phyloP scores from a whole-genome alignment of 2,888 invertebrate species.

The Pollenia angustigena region DNA sequence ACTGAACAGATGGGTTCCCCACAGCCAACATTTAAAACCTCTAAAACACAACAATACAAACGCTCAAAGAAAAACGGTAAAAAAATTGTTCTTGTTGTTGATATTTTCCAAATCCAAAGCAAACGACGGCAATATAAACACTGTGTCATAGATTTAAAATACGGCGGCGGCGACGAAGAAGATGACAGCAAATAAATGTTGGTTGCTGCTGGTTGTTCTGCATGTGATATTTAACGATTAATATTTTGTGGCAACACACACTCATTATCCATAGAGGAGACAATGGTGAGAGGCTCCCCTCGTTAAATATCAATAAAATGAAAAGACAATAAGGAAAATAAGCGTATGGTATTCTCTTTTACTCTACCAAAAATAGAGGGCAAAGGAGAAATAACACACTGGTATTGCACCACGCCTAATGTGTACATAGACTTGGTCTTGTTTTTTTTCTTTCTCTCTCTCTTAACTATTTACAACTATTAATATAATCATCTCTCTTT shows the following conservation, averaged over 20 bases:
- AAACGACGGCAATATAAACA: constrained; percentile 41
- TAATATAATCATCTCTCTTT: constrained; percentile 23
- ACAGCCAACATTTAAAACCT: constrained; percentile 11
- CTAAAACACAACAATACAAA: constrained; percentile 2
- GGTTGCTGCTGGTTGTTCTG: constrained; percentile 41
- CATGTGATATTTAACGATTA: constrained; percentile 54
- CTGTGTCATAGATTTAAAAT: constrained; percentile 25
- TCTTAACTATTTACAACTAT: background rate
- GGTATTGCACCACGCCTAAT: constrained; percentile 57
- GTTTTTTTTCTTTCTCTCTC: background rate
- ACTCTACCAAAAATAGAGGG: background rate
- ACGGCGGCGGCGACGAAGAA: constrained; percentile 1
- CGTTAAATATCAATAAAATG: constrained; percentile 14
- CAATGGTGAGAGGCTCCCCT: constrained; percentile 29
- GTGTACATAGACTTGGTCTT: background rate
- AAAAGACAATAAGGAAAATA: background rate
- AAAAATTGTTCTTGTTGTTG: constrained; percentile 32
- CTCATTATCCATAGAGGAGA: constrained; percentile 20
- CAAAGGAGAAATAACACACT: constrained; percentile 22
- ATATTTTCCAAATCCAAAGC: constrained; percentile 31
- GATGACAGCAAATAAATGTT: constrained; percentile 49
- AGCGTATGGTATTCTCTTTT: constrained; percentile 33
- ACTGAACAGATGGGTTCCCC: background rate
- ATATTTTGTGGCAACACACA: constrained; percentile 66
- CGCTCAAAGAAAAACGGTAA: constrained; percentile 45